Conservation (phyloP, 2,797 vertebrate species). For the Centropyge bicolor region DNA sequence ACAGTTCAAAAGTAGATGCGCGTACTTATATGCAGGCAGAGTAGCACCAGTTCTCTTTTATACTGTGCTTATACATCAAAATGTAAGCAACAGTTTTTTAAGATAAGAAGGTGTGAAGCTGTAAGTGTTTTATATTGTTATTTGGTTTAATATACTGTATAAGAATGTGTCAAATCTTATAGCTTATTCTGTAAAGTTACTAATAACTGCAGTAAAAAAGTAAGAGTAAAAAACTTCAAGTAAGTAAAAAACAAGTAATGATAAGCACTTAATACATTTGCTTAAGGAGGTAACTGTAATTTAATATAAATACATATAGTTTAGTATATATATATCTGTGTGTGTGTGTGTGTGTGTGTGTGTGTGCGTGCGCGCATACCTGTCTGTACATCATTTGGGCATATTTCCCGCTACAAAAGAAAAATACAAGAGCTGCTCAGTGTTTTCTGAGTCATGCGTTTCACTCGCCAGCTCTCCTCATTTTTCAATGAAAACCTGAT, state of each 20-base stretch:
- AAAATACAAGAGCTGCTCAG: neutral
- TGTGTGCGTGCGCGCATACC: neutral
- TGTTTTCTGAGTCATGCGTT: constrained; percentile 16
- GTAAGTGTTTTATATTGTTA: too few relatives aligned
- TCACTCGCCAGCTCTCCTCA: neutral
- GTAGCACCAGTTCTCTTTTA: neutral
- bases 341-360: neutral
- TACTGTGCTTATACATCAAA: neutral
- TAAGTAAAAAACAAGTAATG: too few relatives aligned
- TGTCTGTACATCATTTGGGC: neutral
- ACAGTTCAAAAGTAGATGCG: neutral
- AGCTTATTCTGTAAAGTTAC: neutral
- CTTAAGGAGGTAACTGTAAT: neutral
- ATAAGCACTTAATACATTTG: neutral
- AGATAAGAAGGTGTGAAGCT: neutral
- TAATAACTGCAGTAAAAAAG: too few relatives aligned
- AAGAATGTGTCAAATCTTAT: neutral
- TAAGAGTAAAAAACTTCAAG: neutral
- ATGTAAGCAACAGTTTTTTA: neutral
- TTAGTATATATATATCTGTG: neutral
- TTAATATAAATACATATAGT: neutral
- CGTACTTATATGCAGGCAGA: neutral
- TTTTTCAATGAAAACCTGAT: constrained; percentile 46
- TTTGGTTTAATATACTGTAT: neutral
- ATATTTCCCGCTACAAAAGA: neutral